Evolutionary conservation across 2,888 invertebrate species (phyloP).

Genomic region (Euzetes globulus): DNA sequence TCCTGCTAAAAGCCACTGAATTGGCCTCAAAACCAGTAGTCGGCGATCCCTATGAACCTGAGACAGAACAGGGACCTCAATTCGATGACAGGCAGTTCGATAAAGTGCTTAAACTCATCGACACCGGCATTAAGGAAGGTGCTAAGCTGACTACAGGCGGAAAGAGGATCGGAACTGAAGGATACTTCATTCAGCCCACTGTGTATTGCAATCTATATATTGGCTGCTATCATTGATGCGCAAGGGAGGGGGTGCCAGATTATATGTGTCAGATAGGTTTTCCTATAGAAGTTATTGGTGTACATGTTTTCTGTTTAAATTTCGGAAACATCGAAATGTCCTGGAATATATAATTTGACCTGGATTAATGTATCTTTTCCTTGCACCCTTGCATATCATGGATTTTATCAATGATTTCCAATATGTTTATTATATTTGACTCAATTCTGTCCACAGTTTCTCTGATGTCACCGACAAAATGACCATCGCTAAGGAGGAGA

Average conservation of each 20-base stretch:
- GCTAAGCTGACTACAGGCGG: slow-evolving; percentile 47
- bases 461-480: slow-evolving; percentile 78
- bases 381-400: too few relatives aligned
- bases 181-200: slow-evolving; percentile 72
- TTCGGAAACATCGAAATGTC: too few relatives aligned
- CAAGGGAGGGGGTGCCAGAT: too few relatives aligned
- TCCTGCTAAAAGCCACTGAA: slow-evolving; percentile 64
- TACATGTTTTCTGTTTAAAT: too few relatives aligned
- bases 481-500: slow-evolving; percentile 55
- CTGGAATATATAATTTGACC: too few relatives aligned
- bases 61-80: slow-evolving; percentile 71
- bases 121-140: slow-evolving; percentile 47
- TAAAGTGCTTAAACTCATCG: slow-evolving; percentile 46
- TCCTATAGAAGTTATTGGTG: too few relatives aligned
- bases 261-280: too few relatives aligned
- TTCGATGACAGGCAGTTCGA: slow-evolving; percentile 46
- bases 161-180: slow-evolving; percentile 52
- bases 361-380: too few relatives aligned
- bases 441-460: slow-evolving; percentile 59
- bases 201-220: slow-evolving; percentile 44
- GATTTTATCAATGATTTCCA: too few relatives aligned
- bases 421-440: too few relatives aligned
- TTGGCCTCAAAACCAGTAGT: slow-evolving; percentile 63
- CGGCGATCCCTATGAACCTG: slow-evolving; percentile 68
- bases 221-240: too few relatives aligned